phyloP scores from a whole-genome alignment of 2,113 vertebrate species.

The Leucosticte australis region DNA sequence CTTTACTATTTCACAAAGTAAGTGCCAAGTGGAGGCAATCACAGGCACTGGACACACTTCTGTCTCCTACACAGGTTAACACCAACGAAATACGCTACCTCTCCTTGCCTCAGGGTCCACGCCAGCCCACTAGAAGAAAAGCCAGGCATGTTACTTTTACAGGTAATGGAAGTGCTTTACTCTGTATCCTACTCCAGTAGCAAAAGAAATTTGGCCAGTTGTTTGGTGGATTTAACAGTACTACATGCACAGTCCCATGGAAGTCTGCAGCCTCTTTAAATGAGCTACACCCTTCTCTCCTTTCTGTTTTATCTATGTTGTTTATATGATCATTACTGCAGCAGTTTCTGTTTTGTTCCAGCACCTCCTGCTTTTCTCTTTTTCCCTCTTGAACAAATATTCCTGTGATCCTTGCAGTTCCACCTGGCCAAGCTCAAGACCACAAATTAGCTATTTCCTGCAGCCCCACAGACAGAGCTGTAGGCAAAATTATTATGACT shows the following conservation, averaged over 20 bases:
- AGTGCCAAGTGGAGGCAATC: neutral
- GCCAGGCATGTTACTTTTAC: neutral
- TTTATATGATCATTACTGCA: neutral
- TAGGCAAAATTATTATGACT: neutral
- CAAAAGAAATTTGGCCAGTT: neutral
- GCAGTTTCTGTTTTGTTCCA: neutral
- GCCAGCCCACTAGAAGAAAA: neutral
- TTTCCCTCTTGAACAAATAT: neutral
- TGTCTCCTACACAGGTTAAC: slow-evolving; percentile 46
- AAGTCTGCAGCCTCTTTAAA: neutral
- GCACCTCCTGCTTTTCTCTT: neutral
- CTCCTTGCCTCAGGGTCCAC: slow-evolving; percentile 65
- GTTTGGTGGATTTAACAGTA: neutral
- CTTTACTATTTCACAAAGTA: neutral
- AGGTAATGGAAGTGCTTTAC: slow-evolving; percentile 55
- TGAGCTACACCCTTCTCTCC: neutral
- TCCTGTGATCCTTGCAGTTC: neutral
- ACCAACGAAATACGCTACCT: slow-evolving; percentile 63
- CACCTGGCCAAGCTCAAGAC: neutral
- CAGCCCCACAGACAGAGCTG: neutral
- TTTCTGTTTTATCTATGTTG: neutral
- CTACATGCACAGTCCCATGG: neutral
- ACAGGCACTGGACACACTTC: neutral
- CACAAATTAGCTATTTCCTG: neutral
- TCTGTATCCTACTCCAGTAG: neutral